Base-by-base conservation (phyloP, 2,113 vertebrate genomes). In the Bujurquina vittata region DNA sequence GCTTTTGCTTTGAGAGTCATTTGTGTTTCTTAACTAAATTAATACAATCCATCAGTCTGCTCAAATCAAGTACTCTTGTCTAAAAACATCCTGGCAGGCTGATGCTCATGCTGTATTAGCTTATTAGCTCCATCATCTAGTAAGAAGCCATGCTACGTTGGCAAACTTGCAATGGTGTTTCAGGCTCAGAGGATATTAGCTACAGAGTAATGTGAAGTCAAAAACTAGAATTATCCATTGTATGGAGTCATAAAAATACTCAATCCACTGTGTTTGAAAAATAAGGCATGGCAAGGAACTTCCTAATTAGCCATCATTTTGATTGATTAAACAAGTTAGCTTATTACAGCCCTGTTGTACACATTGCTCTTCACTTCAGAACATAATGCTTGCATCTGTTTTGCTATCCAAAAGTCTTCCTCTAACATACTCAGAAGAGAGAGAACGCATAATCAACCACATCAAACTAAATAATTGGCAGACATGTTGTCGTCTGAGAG, bases 401-500 rank as follows among this genome's bases (percentile, higher is more conserved):
- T 72, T 72, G 26, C 49, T 59, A 76, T 85, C 67, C 58, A 43
- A 59, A 63, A 73, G 62, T 75, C 63, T 55, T 76, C 22, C 52
- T 72, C 58, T 37, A 54, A 78, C 60, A 35, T 35, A 67, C 58
- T 80, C 56, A 31, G 60, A 69, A 22, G 63, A 86, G 75, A 82
- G 23, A n/a, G 49, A 43, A 86, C 63, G 56, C 80, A 91, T 79
- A 80, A 91, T 88, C 87, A 88, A 31, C 33, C 65, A 23, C 80
- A 88, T 89, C 69, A 87, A 87, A 85, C 83, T 72, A 75, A 91
- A 90, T 92, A 89, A 91, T 61, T 90, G 83, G 90, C 84, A 90
- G 84, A 83, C 33, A 7, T 63, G 87, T 88, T 85, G 83, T 80
- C 61, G 31, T 46, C 74, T 72, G 77, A 83, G 40, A 82, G 67